Evolutionary conservation across 2,797 vertebrate genomes (phyloP), one percentile per base, ranked within the genome.

Genomic region (Rhynchotus rufescens): DNA sequence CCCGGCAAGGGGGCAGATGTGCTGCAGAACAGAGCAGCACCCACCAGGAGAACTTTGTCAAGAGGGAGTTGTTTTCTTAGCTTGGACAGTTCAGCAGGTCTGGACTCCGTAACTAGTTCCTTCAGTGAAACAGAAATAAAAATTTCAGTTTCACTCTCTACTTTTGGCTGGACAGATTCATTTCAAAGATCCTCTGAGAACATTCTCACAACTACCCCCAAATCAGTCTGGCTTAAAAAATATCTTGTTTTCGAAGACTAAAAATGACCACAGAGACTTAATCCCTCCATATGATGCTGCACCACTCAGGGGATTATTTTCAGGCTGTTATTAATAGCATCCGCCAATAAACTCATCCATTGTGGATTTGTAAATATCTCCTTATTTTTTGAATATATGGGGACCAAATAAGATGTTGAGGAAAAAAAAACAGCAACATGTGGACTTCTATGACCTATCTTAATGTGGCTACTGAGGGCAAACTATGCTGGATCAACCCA

Each of bases 101-200:
- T 28, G 36, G 51, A 59, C 21, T 86, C 11, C 11, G 17, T 2
- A 23, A 22, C 54, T 15, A 2, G 2, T 84, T 78, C 75, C 61
- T 54, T 60, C 16, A 28, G 5, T 40, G 66, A 62, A 80, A 77
- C 22, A 54, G 14, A 51, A 6, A 26, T 34, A 77, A 66, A 82
- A 25, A 72, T 85, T 88, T 68, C 66, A 80, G 67, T 25, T 30
- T n/a, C 16, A 72, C 38, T 80, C 3, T 62, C 88, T 67, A 45
- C 38, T 78, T 85, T 45, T 79, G 56, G 0, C 13, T 84, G n/a
- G 52, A 42, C 21, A 45, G 19, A 61, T 15, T 38, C 0, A 26
- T 86, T 95, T 97, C 97, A 98, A 74, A 97, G 92, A 96, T 97
- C 95, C 97, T 97, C 90, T 97, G 96, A 97, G 93, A 97, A 93